phyloP scores from a whole-genome alignment of 30 jellyfish, hydroid and myxozoan genomes.

The Cassiopea andromeda region DNA sequence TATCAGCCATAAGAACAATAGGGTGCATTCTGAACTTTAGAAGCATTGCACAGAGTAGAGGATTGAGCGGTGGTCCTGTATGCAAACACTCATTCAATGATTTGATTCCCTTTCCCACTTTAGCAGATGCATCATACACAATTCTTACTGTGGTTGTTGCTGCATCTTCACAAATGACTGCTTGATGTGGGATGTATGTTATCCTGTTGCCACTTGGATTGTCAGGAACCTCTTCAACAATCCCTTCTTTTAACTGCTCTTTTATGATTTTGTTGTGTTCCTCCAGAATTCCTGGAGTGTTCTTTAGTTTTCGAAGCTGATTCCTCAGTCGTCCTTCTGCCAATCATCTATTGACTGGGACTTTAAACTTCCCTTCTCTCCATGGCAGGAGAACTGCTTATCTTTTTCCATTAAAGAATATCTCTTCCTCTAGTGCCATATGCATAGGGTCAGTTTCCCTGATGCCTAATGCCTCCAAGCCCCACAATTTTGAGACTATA shows the following conservation, averaged over 20 bases:
- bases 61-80: constrained; percentile 53
- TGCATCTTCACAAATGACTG: constrained; percentile 60
- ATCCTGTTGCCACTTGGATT: constrained; percentile 29
- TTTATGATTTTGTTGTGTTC: constrained; percentile 33
- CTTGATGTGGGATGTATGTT: constrained; percentile 61
- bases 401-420: constrained; percentile 20
- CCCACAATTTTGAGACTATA: constrained; percentile 56
- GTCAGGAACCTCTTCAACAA: constrained; percentile 42
- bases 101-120: constrained; percentile 19
- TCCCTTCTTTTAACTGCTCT: constrained; percentile 69
- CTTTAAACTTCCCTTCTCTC: constrained; percentile 55
- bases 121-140: constrained; percentile 73
- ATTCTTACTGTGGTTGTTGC: constrained; percentile 57
- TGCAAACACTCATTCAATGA: constrained; percentile 55
- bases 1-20: constrained; percentile 38
- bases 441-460: constrained; percentile 44
- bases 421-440: constrained; percentile 26
- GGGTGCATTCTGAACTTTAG: constrained; percentile 46
- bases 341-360: constrained; percentile 28
- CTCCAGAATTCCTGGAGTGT: constrained; percentile 15
- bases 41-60: constrained; percentile 28
- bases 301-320: constrained; percentile 39
- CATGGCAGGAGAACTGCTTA: constrained; percentile 55
- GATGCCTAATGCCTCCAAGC: constrained; percentile 49
- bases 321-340: constrained; percentile 58